Evolutionary conservation across 1,140 invertebrate genomes (phyloP), one percentile per base, ranked within the genome.

Genomic region (Batillaria attramentaria): DNA sequence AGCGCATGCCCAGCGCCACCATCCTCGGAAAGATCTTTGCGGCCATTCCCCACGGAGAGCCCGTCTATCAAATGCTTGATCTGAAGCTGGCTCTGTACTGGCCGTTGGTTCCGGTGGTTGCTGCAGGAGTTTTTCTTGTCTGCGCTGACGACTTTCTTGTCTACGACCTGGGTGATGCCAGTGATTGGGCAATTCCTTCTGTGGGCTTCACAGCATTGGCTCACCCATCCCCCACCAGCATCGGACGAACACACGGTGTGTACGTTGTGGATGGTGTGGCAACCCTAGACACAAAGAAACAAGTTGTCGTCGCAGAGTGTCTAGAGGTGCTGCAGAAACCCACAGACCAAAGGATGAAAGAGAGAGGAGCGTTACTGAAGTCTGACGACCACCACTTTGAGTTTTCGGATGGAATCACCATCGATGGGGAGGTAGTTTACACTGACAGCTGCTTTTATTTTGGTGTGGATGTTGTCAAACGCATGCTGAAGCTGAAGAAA

Each of bases 361-460:
- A 84, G 35, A 83, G 86, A 76, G 85, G 86, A 35, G 92, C 92
- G 18, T 74, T 92, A 39, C 31, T 91, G 13, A 83, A 83, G 70
- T 81, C 73, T 57, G 65, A 77, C 20, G 13, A 20, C 8, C 62
- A 81, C 18, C 33, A 82, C 41, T 57, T 82, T 20, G 77, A 79
- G n/a, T 86, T 88, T 83, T 72, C 83, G 10, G 81, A 80, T 77
- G 79, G 76, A 24, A 79, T 84, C 4, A 42, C 75, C 31, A 41
- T 87, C 31, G 72, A 84, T 24, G 88, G 87, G 28, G 81, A 85
- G 68, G 86, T 82, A 39, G 90, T 90, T 13, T 92, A 90, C 77
- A 92, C 91, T 37, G 92, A 93, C 77, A 92, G 92, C 81, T 87
- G 87, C 31, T 93, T 92, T 77, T 92, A 88, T 78, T 92, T 92